Conservation (phyloP, 2,888 invertebrate species). For the Serripes groenlandicus region DNA sequence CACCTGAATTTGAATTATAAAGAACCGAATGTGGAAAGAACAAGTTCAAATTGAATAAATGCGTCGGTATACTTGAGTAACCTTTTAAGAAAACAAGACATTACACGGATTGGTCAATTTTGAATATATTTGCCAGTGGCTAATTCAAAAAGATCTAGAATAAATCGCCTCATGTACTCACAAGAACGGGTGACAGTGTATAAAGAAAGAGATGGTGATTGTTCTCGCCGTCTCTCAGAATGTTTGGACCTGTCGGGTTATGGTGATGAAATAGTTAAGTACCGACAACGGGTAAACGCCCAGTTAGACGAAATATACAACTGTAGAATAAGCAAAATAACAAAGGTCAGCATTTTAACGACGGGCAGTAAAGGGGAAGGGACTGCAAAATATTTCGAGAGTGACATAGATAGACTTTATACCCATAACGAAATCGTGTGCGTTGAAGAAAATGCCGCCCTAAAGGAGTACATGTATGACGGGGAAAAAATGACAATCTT, state of each 20-base stretch:
- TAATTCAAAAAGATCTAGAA: no score
- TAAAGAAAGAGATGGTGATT: no score
- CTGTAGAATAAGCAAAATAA: not conserved
- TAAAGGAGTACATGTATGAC: not conserved
- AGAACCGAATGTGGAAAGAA: no score
- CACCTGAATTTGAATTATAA: no score
- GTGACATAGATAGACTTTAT: constrained; percentile 1
- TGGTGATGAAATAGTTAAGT: not conserved
- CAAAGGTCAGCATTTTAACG: not conserved
- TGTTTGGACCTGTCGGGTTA: constrained; percentile 12
- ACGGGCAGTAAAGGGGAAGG: constrained; percentile 14
- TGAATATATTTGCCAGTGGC: no score
- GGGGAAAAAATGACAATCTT: not conserved
- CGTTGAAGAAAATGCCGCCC: not conserved
- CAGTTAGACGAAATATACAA: not conserved
- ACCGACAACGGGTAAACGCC: not conserved
- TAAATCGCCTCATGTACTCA: no score
- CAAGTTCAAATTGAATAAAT: no score
- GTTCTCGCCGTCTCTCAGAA: not conserved
- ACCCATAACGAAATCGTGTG: not conserved
- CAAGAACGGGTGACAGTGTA: no score
- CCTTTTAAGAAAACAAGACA: no score
- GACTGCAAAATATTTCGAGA: constrained; percentile 11
- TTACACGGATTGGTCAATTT: no score
- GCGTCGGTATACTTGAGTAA: no score